A percentile compares a stretch with the other conserved stretches of the same genome.
These are phyloP conservation scores for Aix galericulata DNA, from an alignment of 2,113 vertebrate genomes.

Conservation along the genomic window DNA sequence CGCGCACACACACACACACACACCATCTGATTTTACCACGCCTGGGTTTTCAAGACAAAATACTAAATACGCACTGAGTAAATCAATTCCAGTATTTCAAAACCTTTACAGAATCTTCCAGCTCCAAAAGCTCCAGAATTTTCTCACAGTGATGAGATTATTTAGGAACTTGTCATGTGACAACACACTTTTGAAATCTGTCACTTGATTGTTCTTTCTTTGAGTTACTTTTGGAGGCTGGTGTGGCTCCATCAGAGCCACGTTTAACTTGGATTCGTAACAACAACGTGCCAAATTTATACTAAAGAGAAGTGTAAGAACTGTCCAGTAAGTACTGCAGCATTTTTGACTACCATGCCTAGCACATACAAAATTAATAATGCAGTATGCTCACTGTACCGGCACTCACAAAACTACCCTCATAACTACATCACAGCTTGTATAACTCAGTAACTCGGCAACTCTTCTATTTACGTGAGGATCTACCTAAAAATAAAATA, in stretches of 20 bases:
- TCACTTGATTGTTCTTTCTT: not conserved
- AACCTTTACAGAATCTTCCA: not conserved
- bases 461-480: not conserved
- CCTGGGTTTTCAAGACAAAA: not conserved
- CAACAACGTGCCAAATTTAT: not conserved
- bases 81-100: not conserved
- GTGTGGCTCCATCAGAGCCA: not conserved
- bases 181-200: not conserved
- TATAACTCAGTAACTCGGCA: not conserved
- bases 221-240: not conserved
- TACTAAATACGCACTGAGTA: not conserved
- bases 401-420: not conserved
- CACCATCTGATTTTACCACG: not conserved
- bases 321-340: not conserved
- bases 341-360: not conserved
- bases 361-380: not conserved
- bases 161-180: not conserved
- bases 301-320: not conserved
- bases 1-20: no score
- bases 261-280: not conserved
- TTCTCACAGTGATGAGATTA: not conserved
- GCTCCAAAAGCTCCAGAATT: not conserved
- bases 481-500: not conserved
- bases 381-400: not conserved
- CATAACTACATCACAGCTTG: not conserved